Evolutionary conservation across 2,888 invertebrate species (phyloP), one percentile per base, ranked within the genome.

Genomic region (Ryuthela nishihirai): DNA sequence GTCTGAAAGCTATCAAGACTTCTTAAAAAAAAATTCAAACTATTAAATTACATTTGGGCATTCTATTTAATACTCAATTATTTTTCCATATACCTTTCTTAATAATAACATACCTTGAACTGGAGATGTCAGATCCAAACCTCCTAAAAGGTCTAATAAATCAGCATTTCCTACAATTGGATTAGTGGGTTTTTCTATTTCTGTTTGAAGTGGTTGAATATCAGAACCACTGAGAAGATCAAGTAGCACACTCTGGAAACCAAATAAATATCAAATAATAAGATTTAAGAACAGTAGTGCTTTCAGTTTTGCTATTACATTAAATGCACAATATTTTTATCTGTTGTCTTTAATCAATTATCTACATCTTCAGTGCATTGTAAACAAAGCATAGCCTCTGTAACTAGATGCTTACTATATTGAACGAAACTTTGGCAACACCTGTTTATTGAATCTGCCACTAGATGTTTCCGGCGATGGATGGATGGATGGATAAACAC

Each of bases 61-160:
- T 17, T 17, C 2, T 42, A 18, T 20, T 26, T 3, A 12, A 5
- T 15, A 9, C 26, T 17, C 26, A 25, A 12, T 6, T 25, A 2
- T 29, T 32, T 17, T 7, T 18, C 0, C 9, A 25, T 15, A 42
- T 32, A 7, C 29, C 10, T 20, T 29, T 10, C 6, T 43, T 20
- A 41, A 34, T n/a, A 35, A 29, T 35, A 29, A 12, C n/a, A 12
- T 54, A 61, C 61, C 54, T 55, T 46, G 43, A 34, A 32, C 20
- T 18, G 40, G 39, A 32, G 53, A 65, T 4, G 56, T 65, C 17
- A 64, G 56, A 34, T 69, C 73, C 40, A 72, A 63, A 40, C 72
- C 76, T 40, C 79, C 92, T 29, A 95, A 80, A 47, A 95, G 80
- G 77, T 94, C 94, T 62, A 95, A 77, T 65, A 95, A 82, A 76